Percentiles rank a stretch among this genome's conserved stretches.
Conservation (phyloP, 2,888 invertebrate genomes). For the Sussaba pulchella region DNA sequence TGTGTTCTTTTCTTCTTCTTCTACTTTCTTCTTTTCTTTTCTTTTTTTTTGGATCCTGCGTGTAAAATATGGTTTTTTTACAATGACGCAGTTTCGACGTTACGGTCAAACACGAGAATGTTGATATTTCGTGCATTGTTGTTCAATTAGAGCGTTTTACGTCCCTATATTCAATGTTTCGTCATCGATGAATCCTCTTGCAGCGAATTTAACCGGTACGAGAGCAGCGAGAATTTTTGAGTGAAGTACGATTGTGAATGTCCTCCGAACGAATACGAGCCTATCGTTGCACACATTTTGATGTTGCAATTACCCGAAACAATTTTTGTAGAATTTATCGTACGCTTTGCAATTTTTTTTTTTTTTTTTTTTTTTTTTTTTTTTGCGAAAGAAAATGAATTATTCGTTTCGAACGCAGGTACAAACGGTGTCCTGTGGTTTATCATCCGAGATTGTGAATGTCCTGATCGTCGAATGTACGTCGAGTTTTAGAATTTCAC, state of each 20-base stretch:
- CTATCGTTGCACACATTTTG: slow-evolving; percentile 26
- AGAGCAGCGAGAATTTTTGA: background rate
- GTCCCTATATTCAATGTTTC: slow-evolving; percentile 11
- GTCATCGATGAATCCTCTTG: slow-evolving; percentile 12
- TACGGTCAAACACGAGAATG: background rate
- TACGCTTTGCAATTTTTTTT: slow-evolving; percentile 9
- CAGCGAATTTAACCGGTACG: slow-evolving; percentile 6
- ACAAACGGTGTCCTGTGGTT: slow-evolving; percentile 6
- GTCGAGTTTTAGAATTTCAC: slow-evolving; percentile 14
- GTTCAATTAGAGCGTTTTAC: slow-evolving; percentile 21
- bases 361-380: slow-evolving; percentile 19
- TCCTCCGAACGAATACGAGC: slow-evolving; percentile 14
- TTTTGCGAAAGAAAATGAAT: slow-evolving; percentile 11
- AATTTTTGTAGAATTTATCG: background rate
- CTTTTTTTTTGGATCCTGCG: background rate
- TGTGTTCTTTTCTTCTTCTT: too few relatives aligned
- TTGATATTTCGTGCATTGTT: slow-evolving; percentile 12
- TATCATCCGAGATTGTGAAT: slow-evolving; percentile 21
- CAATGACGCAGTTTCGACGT: background rate
- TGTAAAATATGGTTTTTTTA: slow-evolving; percentile 21
- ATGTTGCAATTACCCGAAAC: slow-evolving; percentile 21
- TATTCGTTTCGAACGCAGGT: slow-evolving; percentile 6
- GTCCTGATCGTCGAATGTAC: slow-evolving; percentile 22
- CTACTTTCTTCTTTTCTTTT: too few relatives aligned
- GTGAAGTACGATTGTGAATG: slow-evolving; percentile 37